phyloP scores from a whole-genome alignment of 1,140 invertebrate genomes.

The roundworm (Caenorhabditis elegans) region DNA sequence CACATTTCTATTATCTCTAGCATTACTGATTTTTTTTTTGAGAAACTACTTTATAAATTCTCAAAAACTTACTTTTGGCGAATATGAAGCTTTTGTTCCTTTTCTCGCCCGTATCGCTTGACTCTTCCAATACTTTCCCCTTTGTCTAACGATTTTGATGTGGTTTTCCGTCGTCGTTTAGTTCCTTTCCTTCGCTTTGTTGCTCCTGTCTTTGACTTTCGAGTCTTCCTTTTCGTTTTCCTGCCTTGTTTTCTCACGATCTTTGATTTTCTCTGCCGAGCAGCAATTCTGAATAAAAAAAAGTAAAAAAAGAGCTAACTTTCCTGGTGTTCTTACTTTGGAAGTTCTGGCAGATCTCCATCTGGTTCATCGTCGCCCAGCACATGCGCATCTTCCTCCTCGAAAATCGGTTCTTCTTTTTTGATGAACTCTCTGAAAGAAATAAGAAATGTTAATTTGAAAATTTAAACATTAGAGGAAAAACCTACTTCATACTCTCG shows the following conservation, averaged over 20 bases:
- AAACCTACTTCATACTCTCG: background rate
- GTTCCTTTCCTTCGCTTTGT: too few relatives aligned
- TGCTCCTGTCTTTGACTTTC: background rate
- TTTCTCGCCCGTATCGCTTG: background rate
- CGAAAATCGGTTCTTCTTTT: background rate
- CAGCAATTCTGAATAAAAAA: background rate
- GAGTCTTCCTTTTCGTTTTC: background rate
- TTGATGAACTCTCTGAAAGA: background rate
- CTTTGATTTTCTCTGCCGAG: background rate
- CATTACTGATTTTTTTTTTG: too few relatives aligned
- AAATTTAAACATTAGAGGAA: too few relatives aligned
- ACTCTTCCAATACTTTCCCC: background rate
- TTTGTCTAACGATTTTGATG: too few relatives aligned
- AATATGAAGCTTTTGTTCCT: background rate
- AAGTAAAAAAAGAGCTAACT: too few relatives aligned
- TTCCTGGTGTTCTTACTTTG: background rate
- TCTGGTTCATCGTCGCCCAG: background rate
- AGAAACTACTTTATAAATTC: too few relatives aligned
- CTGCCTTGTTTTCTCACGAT: background rate
- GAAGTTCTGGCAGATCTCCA: background rate
- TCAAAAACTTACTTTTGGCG: background rate
- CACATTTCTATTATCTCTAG: too few relatives aligned
- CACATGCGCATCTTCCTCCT: background rate
- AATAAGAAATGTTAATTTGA: background rate
- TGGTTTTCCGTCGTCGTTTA: too few relatives aligned